Base-by-base conservation (phyloP, 2,113 vertebrate genomes). In the Dicerorhinus sumatrensis region DNA sequence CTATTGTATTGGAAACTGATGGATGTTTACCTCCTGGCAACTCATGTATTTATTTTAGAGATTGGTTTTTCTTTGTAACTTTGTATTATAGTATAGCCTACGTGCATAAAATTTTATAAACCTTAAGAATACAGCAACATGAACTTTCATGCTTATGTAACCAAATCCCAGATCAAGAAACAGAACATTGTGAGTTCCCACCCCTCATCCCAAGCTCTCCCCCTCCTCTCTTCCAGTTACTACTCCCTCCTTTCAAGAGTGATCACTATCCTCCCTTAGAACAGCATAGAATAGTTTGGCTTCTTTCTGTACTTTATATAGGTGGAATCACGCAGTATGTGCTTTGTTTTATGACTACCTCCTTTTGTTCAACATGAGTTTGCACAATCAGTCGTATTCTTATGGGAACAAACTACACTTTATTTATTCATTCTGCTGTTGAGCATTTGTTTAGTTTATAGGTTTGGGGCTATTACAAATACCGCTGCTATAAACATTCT, bases 341-440 rank as follows among this genome's bases (percentile, higher is more conserved):
- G 31, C 31, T 83, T 39, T 77, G 11, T 62, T 94, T 58, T 83
- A 18, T 42, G 3, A 72, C 39, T 75, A 20, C 17, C 20, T 91
- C 11, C 33, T 48, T 90, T 92, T 85, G 39, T 91, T 73, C 48
- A 86, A 23, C 12, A 48, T 92, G 82, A 84, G 51, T 36, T 94
- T 89, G n/a, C 83, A 13, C 14, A 80, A 31, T 85, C n/a, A 79
- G 77, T 46, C 36, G 79, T 75, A 56, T 83, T 75, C 33, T 75
- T 93, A 9, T 93, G 48, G 13, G 27, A 77, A 48, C 73, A 79
- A 42, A 77, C 42, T 81, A 33, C 16, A 79, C 13, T 81, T 48
- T 86, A 31, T 72, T 88, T 79, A 46, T 80, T 92, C 23, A 75
- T 93, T 91, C 39, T 91, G 10, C 12, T 63, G 27, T 91, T 80